Evolutionary conservation across 2,888 invertebrate genomes (phyloP), one percentile per base, ranked within the genome.

Genomic region (Empis stercorea): DNA sequence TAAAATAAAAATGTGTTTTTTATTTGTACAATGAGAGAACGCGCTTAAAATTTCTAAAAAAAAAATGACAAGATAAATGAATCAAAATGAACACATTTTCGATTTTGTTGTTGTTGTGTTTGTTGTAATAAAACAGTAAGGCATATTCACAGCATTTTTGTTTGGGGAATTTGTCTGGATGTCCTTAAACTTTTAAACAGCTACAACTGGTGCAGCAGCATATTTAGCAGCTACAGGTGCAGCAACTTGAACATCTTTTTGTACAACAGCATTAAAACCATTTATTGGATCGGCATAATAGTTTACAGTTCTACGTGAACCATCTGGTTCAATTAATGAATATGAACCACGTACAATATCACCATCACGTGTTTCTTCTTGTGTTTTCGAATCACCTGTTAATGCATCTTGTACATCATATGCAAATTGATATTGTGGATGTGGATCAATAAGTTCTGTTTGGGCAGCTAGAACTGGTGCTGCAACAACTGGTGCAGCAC

Each of bases 231-330:
- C 66, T 17, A 61, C 54, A 14, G 71, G 71, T 43, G 67, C 65
- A 52, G 61, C 65, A 30, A 70, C 61, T 45, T 71, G 68, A 45
- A 68, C 62, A 56, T 66, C 67, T 54, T 65, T 68, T 54, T 63
- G 63, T 7, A 73, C 72, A 34, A 72, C 66, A 43, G 72, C 73
- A 56, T 72, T 72, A 62, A 73, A 73, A 51, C 73, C 72, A 53
- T 71, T 70, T 53, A 71, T 54, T 37, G 68, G 61, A 54, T 72
- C 72, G 46, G 72, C 71, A 47, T 68, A 69, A 60, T 73, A 73
- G 57, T 68, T 71, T 44, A 73, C 73, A 44, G 61, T 70, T 52
- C 73, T 65, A 49, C 66, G 64, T 48, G 68, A 67, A 55, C 73
- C 73, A 55, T 73, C 73, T 46, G 73, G 63, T 56, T 73, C 72